Base-by-base conservation (phyloP, 1,140 invertebrate genomes). In the Drosophila pseudoobscura region DNA sequence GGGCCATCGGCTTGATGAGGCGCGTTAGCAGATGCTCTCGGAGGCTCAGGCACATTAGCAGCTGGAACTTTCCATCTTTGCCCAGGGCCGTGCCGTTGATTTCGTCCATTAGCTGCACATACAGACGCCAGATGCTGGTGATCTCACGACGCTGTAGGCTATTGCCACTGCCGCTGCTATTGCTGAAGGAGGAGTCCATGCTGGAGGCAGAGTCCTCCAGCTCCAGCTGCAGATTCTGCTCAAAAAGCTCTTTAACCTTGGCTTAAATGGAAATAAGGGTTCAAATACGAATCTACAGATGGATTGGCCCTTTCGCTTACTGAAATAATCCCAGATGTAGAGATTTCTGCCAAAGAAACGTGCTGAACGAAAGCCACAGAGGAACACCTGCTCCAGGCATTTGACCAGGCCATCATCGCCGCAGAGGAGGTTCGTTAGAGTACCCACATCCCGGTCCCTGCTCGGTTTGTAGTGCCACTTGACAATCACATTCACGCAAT, bases 11-110 rank as follows among this genome's bases (percentile, higher is more conserved):
- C 17, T 95, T 94, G 13, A 99, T 92, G 94, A 99, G 97, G 62
- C 96, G 94, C 87, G 98, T 96, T 57, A 99, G 93, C 85, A 97
- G 94, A 91, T 98, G 97, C 92, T 99, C 98, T 85, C 98, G 92
- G 26, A 91, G 94, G 88, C 96, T 96, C 7, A 99, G 94, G 91
- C 98, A 99, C 58, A 99, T 95, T 89, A 99, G 98, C 6, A 99
- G 93, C 91, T 99, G 98, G 91, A 99, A 99, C 93, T 99, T 98
- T 29, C 98, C 98, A 93, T 99, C 98, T 92, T 99, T 99, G 47
- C 99, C 99, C 9, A 99, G 93, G 54, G 96, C 97, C 0, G 95
- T 95, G 35, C 94, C 94, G 90, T 96, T 96, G 49, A 99, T 97
- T 92, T 98, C 95, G 89, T 96, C 95, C 80, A 96, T 94, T 1